Conservation (phyloP, 2,113 vertebrate genomes). For the Probosciger aterrimus region DNA sequence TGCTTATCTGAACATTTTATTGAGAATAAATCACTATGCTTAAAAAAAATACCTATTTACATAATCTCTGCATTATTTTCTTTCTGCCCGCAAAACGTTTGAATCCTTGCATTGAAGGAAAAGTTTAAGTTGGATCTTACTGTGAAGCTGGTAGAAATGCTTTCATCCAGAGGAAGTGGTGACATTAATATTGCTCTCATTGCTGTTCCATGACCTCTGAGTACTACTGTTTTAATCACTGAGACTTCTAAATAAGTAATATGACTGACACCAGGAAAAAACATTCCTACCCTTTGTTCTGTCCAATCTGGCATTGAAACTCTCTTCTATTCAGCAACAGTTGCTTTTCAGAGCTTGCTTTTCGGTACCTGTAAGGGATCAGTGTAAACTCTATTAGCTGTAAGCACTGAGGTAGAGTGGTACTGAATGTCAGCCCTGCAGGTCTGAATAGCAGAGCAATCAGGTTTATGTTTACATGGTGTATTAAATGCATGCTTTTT, state of each 20-base stretch:
- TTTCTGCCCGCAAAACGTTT: neutral
- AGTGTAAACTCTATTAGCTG: neutral
- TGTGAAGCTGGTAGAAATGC: neutral
- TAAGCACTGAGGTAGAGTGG: neutral
- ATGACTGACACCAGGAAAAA: neutral
- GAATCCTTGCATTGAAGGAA: neutral
- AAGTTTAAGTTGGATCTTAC: neutral
- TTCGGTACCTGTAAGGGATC: neutral
- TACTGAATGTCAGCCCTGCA: neutral
- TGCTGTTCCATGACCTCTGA: neutral
- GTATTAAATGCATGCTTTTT: neutral
- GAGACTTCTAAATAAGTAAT: neutral
- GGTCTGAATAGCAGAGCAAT: neutral
- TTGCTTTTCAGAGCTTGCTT: neutral
- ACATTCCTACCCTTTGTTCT: neutral
- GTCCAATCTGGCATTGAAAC: neutral
- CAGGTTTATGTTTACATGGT: neutral
- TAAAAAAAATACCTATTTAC: neutral
- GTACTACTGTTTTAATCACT: neutral
- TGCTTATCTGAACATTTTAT: neutral
- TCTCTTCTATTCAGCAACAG: neutral
- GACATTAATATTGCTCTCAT: neutral
- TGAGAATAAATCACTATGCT: neutral
- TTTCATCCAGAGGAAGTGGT: neutral
- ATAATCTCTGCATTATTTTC: neutral